Evolutionary conservation across 1,140 invertebrate genomes (phyloP).

Genomic region (Potamilus streckersoni): DNA sequence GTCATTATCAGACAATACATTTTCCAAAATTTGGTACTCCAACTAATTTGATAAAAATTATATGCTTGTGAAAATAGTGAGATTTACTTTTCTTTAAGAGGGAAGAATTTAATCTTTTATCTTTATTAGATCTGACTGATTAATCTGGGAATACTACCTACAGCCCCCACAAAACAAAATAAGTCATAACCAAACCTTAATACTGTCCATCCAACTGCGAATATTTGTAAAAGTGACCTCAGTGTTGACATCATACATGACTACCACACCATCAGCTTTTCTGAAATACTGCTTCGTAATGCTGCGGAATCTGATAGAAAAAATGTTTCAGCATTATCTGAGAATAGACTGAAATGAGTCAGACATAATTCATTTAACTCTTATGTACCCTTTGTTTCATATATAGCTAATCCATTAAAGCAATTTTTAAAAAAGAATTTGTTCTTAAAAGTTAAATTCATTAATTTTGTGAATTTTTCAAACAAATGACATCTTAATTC

Average conservation of each 20-base stretch:
- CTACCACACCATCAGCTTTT: constrained; percentile 77
- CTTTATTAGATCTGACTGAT: neutral
- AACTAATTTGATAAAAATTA: neutral
- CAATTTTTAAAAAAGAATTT: no score
- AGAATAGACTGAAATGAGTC: no score
- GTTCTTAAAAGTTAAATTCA: no score
- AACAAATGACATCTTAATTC: no score
- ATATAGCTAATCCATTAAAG: no score
- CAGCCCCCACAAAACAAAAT: neutral
- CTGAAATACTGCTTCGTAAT: constrained; percentile 80
- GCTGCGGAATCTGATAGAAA: constrained; percentile 73
- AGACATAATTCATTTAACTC: no score
- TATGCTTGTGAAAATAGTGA: neutral
- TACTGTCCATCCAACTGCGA: constrained; percentile 75
- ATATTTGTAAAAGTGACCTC: constrained; percentile 76
- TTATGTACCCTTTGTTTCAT: no score
- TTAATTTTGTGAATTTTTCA: no score
- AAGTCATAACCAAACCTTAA: constrained; percentile 67
- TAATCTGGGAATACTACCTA: neutral
- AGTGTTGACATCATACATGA: constrained; percentile 78
- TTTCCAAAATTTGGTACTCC: neutral
- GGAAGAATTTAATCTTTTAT: neutral
- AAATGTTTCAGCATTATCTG: neutral
- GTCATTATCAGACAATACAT: neutral
- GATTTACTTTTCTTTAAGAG: neutral